Evolutionary conservation across 2,888 invertebrate species (phyloP), one percentile per base, ranked within the genome.

Genomic region (Parapristionchus giblindavisi): DNA sequence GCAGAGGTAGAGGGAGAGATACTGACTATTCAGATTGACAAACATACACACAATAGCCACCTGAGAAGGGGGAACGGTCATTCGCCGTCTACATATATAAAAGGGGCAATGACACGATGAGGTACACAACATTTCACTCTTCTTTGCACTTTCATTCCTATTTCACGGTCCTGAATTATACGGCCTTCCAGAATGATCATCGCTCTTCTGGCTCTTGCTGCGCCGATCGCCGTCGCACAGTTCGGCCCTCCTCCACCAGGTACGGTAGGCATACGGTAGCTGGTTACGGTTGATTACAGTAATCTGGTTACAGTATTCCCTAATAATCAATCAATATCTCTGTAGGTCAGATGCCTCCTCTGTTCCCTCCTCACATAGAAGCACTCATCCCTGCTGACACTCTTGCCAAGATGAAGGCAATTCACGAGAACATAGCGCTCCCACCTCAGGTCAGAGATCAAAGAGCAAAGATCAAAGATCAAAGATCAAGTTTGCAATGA

Each of bases 291-390:
- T n/a, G n/a, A n/a, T n/a, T n/a, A n/a, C n/a, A n/a, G n/a, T n/a
- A n/a, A n/a, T n/a, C n/a, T n/a, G n/a, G n/a, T n/a, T n/a, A n/a
- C n/a, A n/a, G n/a, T n/a, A n/a, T n/a, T n/a, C n/a, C n/a, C n/a
- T n/a, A n/a, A n/a, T n/a, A n/a, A n/a, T n/a, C n/a, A n/a, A n/a
- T n/a, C n/a, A n/a, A n/a, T n/a, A n/a, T n/a, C n/a, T n/a, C n/a
- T 24, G 8, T 32, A 66, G 66, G 66, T n/a, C 66, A 48, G 24
- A n/a, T 66, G 4, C 66, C 66, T 48, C 66, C 66, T 27, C 66
- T 66, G n/a, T 66, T 66, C 24, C 66, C 66, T 66, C 66, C 66
- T 66, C 66, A 66, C 66, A 66, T 66, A 43, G 66, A 43, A 21
- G 43, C 48, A n/a, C 66, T 66, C 32, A 66, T 66, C 34, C 66